Evolutionary conservation across 2,113 vertebrate genomes (phyloP), one percentile per base, ranked within the genome.

Genomic region (Acanthisitta chloris): DNA sequence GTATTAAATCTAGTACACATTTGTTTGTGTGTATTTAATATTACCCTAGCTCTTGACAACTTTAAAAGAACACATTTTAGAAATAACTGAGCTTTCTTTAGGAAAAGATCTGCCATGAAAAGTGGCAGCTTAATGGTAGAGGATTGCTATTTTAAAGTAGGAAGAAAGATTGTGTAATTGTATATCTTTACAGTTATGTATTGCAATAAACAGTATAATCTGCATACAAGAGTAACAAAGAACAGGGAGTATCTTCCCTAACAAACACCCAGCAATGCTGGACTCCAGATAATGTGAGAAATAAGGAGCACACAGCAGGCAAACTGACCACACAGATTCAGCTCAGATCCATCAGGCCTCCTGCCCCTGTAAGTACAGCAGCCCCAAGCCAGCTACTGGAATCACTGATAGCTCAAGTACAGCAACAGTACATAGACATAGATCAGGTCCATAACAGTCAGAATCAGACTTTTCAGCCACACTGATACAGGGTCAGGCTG

Each of bases 21-120:
- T 93, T 95, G 80, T 93, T 95, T 94, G 77, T 71, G 79, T 90
- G 90, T 94, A 89, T 91, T 94, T 84, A 91, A 88, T 91, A 81
- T 57, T 84, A 71, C 7, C 43, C 67, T 59, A 72, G 90, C 57
- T 91, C 71, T 79, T 88, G 85, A 95, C 85, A 95, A 70, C 55
- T 89, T 65, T 85, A 93, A 87, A 88, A 86, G 62, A 57, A 95
- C n/a, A 55, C 21, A 1, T 81, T 49, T 89, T 36, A 79, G 43
- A 92, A 96, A 79, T 65, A 95, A 85, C 40, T 51, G 59, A 55
- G 64, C 25, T 70, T 71, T 86, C 65, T 69, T 69, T 40, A 92
- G 72, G 42, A 82, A 81, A 81, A 90, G 19, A 78, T 76, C 34
- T 83, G 43, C 36, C 36, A 34, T 31, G 29, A 43, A 74, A 72